A percentile compares a stretch with the other conserved stretches of the same genome.
Evolutionary conservation across 2,888 invertebrate species (phyloP).

Genomic region (Vesta saturnalis): DNA sequence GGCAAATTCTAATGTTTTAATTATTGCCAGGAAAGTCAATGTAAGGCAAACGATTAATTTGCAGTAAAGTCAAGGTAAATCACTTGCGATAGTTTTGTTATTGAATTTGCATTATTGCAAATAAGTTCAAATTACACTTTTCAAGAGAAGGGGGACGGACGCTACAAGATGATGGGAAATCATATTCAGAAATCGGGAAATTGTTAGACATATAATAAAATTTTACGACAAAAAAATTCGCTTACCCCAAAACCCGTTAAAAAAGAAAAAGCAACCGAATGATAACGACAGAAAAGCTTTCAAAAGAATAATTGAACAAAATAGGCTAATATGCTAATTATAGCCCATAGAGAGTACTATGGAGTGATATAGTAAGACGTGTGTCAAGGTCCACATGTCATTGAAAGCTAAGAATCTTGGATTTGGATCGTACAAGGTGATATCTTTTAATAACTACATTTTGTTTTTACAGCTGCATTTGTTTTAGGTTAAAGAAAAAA

Average conservation of each 20-base stretch:
- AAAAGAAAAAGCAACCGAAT: neutral
- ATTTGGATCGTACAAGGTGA: neutral
- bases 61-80: too few relatives aligned
- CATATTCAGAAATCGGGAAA: too few relatives aligned
- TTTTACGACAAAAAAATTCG: neutral
- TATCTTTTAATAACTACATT: neutral
- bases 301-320: neutral
- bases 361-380: neutral
- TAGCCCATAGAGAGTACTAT: neutral
- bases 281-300: neutral
- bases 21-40: too few relatives aligned
- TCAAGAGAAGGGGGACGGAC: too few relatives aligned
- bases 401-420: neutral
- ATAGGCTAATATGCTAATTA: neutral
- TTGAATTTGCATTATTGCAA: too few relatives aligned
- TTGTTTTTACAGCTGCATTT: neutral
- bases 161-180: neutral
- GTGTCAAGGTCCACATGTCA: neutral
- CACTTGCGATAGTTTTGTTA: too few relatives aligned
- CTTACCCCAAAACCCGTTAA: neutral
- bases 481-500: neutral
- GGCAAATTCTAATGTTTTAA: too few relatives aligned
- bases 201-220: too few relatives aligned
- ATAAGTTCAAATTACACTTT: too few relatives aligned
- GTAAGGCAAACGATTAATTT: too few relatives aligned